phyloP scores from a whole-genome alignment of 2,888 invertebrate genomes.

The Agrilus biguttatus region DNA sequence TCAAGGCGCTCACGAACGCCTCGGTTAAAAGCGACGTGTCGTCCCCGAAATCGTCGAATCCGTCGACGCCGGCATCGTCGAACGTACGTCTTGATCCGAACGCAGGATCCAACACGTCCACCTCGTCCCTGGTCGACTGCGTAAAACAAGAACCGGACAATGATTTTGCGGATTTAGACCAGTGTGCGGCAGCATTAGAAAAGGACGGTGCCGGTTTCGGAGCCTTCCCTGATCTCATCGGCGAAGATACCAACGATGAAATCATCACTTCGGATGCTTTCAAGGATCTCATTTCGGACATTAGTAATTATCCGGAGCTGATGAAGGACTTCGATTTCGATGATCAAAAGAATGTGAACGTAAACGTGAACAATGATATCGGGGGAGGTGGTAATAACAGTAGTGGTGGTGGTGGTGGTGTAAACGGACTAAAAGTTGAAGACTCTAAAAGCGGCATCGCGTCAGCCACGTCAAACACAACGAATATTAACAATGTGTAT shows the following conservation, averaged over 20 bases:
- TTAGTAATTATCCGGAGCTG: conserved; percentile 70
- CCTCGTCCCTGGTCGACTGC: conserved; percentile 62
- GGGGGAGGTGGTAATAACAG: conserved; percentile 3
- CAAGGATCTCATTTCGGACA: conserved; percentile 77
- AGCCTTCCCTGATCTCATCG: conserved; percentile 66
- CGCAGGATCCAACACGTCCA: conserved; percentile 33
- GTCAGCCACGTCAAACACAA: conserved; percentile 3
- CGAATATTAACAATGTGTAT: conserved; percentile 9
- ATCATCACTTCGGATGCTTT: conserved; percentile 61
- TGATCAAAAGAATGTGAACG: conserved; percentile 31
- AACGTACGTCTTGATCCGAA: conserved; percentile 22
- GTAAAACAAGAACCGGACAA: conserved; percentile 52
- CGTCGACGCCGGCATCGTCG: conserved; percentile 27
- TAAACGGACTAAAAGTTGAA: conserved; percentile 25
- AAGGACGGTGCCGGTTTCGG: conserved; percentile 72
- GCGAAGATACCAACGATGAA: conserved; percentile 70
- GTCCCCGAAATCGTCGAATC: conserved; percentile 36
- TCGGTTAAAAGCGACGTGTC: conserved; percentile 45
- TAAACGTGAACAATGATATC: conserved; percentile 1
- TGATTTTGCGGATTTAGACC: conserved; percentile 74
- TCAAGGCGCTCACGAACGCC: conserved; percentile 63
- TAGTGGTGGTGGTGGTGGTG: conserved; percentile 7
- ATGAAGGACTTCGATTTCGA: conserved; percentile 72
- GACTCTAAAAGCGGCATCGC: conserved; percentile 23
- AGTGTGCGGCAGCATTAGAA: conserved; percentile 73